These are phyloP conservation scores for Momotus momota DNA, from an alignment of 2,797 vertebrate species.

Conservation along the genomic window DNA sequence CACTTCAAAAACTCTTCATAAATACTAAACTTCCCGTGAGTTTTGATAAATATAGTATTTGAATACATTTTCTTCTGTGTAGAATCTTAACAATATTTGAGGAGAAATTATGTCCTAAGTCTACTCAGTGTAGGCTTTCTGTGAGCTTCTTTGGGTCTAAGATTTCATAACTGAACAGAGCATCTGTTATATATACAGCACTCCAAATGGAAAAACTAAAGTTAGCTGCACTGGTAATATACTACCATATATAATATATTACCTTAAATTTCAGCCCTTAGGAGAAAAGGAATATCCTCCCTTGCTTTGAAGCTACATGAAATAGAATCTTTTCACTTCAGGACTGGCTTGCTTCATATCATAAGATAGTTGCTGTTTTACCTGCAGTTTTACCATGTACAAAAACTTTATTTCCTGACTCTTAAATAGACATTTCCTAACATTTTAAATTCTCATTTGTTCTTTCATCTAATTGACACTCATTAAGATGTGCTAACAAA, in stretches of 20 bases:
- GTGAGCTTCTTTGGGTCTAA: background rate
- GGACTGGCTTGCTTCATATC: background rate
- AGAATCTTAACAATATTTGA: background rate
- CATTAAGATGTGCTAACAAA: background rate
- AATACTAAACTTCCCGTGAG: background rate
- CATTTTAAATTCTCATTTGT: background rate
- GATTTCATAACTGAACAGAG: background rate
- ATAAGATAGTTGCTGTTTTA: background rate
- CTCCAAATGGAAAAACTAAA: background rate
- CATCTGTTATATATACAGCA: background rate
- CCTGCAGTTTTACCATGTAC: background rate
- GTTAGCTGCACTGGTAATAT: background rate
- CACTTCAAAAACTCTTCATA: background rate
- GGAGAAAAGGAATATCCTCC: background rate
- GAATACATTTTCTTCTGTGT: background rate
- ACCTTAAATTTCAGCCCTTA: background rate
- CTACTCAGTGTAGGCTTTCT: background rate
- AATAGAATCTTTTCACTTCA: background rate
- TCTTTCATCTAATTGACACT: background rate
- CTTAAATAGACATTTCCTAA: background rate
- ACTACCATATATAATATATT: background rate
- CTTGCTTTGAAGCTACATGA: background rate
- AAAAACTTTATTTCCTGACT: background rate
- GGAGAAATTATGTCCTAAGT: background rate
- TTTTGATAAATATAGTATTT: background rate